phyloP scores from a whole-genome alignment of 2,888 invertebrate genomes.

The Bugulina stolonifera region DNA sequence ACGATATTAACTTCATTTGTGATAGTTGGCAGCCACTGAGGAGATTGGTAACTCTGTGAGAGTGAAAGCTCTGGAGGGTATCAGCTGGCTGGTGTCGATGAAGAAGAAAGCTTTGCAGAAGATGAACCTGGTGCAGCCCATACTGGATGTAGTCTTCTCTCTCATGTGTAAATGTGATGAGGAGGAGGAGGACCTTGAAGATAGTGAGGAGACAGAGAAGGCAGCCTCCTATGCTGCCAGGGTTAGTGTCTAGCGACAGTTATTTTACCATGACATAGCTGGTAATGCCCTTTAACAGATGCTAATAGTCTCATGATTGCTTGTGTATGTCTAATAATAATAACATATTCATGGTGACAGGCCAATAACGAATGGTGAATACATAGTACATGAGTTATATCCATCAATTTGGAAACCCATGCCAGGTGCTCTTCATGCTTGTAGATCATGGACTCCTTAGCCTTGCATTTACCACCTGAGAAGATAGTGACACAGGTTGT shows the following conservation, averaged over 20 bases:
- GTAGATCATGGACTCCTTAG: constrained; percentile 65
- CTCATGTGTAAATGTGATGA: constrained; percentile 64
- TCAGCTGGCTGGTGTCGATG: constrained; percentile 63
- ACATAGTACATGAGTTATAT: too few species aligned
- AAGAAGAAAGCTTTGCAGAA: constrained; percentile 70
- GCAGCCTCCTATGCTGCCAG: constrained; percentile 67
- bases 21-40: constrained; percentile 58
- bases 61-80: constrained; percentile 64
- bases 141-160: constrained; percentile 63
- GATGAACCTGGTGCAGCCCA: constrained; percentile 66
- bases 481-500: constrained; percentile 68
- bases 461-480: constrained; percentile 69
- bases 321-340: too few species aligned
- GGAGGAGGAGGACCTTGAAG: constrained; percentile 63
- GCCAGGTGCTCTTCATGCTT: too few species aligned
- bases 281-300: too few species aligned
- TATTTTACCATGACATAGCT: background rate
- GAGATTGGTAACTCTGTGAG: constrained; percentile 61
- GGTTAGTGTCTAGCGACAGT: constrained; percentile 35
- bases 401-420: too few species aligned
- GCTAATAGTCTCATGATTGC: too few species aligned
- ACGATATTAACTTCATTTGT: too few species aligned
- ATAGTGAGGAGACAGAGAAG: constrained; percentile 59
- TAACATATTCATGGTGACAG: too few species aligned
- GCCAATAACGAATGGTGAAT: too few species aligned